Base-by-base conservation (phyloP, 2,113 vertebrate species). In the Taurulus bubalis region DNA sequence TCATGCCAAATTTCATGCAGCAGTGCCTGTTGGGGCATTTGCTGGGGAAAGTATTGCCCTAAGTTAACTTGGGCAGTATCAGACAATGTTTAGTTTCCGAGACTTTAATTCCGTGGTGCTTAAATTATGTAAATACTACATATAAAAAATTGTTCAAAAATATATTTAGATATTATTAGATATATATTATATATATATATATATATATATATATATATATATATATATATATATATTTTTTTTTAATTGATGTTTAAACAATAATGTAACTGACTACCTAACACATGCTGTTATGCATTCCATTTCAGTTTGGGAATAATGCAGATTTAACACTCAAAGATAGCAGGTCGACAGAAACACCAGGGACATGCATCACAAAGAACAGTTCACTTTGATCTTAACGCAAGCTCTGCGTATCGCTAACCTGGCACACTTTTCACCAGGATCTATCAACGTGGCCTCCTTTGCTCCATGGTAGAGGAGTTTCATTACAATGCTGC, bases 1-100 rank as follows among this genome's bases (percentile, higher is more conserved):
- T 20, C 6, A 71, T 66, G 66, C 77, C 72, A 80, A 12, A 76
- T 80, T n/a, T 73, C 45, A 26, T 62, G 69, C 45, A 38, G 18
- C 30, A 12, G 6, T 30, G 30, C 26, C 47, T 36, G 56, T 58
- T 38, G 4, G 8, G 16, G 34, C 20, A 28, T 62, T 32, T 62
- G 16, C 63, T 69, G 75, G 63, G 62, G 56, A 45, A 51, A 36
- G 22, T 71, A 38, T 24, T 63, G 28, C 11, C 28, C 40, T 18
- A 10, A 28, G 38, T 45, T 45, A 58, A 38, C 49, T 77, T 38
- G 15, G 49, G 3, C 10, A 20, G 24, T 20, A 32, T 60, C 55
- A 55, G 40, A 34, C 34, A 4, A 22, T n/a, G 38, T 15, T 45
- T 45, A 16, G 6, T 65, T 42, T 65, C 6, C 36, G 8, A 64